These are phyloP conservation scores for Drosophila insularis DNA, from an alignment of 1,140 invertebrate species.

Conservation along the genomic window DNA sequence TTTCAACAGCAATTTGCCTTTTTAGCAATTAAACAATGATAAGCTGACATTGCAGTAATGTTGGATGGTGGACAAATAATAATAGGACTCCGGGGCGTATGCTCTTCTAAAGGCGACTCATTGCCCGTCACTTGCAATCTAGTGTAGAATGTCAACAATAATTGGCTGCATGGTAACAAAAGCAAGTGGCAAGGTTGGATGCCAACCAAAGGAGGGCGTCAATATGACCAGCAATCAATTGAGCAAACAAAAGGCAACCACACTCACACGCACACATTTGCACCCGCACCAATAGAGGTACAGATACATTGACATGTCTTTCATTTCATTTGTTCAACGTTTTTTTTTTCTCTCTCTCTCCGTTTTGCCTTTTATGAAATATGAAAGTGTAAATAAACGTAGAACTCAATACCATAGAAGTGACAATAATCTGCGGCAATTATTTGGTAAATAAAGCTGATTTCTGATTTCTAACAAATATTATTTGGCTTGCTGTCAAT, in stretches of 20 bases:
- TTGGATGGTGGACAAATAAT: constrained; percentile 29
- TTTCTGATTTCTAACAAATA: constrained; percentile 40
- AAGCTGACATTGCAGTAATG: constrained; percentile 41
- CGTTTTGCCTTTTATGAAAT: constrained; percentile 34
- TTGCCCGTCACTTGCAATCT: constrained; percentile 51
- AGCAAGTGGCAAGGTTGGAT: constrained; percentile 17
- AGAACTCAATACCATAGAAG: constrained; percentile 30
- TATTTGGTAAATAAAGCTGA: constrained; percentile 55
- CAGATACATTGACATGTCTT: constrained; percentile 17
- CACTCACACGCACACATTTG: constrained; percentile 12
- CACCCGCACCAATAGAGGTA: neutral
- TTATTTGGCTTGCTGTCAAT: neutral
- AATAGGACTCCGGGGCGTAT: constrained; percentile 25
- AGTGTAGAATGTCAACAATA: constrained; percentile 59
- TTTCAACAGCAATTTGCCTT: constrained; percentile 14
- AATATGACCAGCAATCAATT: constrained; percentile 64
- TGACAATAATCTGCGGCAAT: constrained; percentile 58
- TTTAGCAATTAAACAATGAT: constrained; percentile 44
- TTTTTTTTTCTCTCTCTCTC: constrained; percentile 20
- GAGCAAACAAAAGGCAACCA: constrained; percentile 58
- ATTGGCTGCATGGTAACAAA: constrained; percentile 71
- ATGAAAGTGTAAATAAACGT: constrained; percentile 60
- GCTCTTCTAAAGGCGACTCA: constrained; percentile 15
- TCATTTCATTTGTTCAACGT: constrained; percentile 27
- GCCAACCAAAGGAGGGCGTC: constrained; percentile 9